A percentile compares a stretch with the other conserved stretches of the same genome.
Evolutionary conservation across 2,113 vertebrate species (phyloP).

Genomic region (Ptychochromis oligacanthus): DNA sequence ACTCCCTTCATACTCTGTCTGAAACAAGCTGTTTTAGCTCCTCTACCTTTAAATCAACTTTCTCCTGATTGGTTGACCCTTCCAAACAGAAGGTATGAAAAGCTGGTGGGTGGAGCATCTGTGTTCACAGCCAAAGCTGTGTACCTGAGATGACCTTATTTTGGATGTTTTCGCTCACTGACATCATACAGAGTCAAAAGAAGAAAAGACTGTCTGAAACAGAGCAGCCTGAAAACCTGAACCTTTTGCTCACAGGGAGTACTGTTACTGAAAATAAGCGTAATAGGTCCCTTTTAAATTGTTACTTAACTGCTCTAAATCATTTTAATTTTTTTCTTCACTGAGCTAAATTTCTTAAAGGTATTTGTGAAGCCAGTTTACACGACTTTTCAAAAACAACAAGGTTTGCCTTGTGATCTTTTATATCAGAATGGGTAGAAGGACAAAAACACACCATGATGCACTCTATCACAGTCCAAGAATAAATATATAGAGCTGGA

Average conservation of each 20-base stretch:
- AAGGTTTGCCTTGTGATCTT: neutral
- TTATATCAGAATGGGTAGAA: neutral
- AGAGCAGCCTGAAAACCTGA: neutral
- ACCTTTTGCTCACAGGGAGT: neutral
- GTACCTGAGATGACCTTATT: accelerated
- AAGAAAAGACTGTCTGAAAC: neutral
- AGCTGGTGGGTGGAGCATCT: neutral
- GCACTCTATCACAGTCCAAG: neutral
- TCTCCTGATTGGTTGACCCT: too few relatives aligned
- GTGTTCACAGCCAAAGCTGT: neutral
- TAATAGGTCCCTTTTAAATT: neutral
- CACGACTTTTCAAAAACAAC: neutral
- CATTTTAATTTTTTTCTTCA: neutral
- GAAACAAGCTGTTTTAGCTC: too few relatives aligned
- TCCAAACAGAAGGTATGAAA: neutral
- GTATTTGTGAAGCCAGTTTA: neutral
- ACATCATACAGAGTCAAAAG: neutral
- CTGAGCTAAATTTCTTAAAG: neutral
- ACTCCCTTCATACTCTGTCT: too few relatives aligned
- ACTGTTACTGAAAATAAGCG: neutral
- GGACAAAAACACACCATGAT: accelerated
- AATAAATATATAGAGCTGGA: neutral
- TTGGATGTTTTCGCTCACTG: neutral
- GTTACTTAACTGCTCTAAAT: neutral
- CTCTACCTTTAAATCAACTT: too few relatives aligned